Evolutionary conservation across 2,113 vertebrate species (phyloP), one percentile per base, ranked within the genome.

Genomic region (Brevimyrus niger): DNA sequence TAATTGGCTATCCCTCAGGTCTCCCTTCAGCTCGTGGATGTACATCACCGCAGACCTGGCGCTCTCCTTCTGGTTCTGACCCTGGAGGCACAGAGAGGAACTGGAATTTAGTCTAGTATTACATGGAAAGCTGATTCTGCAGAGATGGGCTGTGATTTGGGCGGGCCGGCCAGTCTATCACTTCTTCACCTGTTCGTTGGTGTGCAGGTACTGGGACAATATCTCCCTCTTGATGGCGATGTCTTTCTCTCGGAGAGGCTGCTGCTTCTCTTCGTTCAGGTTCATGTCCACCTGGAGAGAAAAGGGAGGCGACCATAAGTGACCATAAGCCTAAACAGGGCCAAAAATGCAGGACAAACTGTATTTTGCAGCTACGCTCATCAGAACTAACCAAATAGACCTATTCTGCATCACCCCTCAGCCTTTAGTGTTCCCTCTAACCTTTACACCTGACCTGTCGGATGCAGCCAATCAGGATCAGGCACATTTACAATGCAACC

Each of bases 191-290:
- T 96, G 95, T 94, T 96, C 95, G 31, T 97, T 96, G 0, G 97
- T 97, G 89, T 98, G 96, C 53, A 98, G 94, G 90, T 97, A 97
- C 87, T 97, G 97, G 86, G 96, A 97, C 48, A 97, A 96, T 96
- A 98, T 97, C 94, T 97, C 97, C 92, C 96, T 94, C 92, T 97
- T 97, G 91, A 96, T 97, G 76, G 90, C 31, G 21, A 97, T 96
- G 90, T 97, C 97, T 92, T 98, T 97, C 89, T 93, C 93, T 88
- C 96, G 93, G 80, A 97, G 93, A 84, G 96, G 97, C 65, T 94
- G 95, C 93, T 97, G 97, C 89, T 97, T 97, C 91, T 97, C 97
- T 83, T 95, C 96, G 53, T 97, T 97, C 89, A 97, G 95, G 92
- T 97, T 97, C 98, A 97, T 97, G 91, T 98, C 97, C 92, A 97